These are phyloP conservation scores for Drosophila parvula DNA, from an alignment of 1,140 invertebrate species.

Conservation along the genomic window DNA sequence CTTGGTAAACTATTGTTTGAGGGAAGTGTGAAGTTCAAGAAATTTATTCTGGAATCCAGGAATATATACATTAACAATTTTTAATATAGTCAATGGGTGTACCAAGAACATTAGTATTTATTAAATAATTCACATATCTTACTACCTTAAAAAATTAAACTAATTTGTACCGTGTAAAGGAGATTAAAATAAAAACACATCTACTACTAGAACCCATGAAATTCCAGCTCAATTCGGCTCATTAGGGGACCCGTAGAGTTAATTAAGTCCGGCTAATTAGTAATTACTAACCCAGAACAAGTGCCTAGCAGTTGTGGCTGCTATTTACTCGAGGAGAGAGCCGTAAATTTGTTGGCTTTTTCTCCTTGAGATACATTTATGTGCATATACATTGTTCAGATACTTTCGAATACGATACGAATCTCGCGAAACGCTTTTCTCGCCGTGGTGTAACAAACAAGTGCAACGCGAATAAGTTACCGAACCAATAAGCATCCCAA, in stretches of 20 bases:
- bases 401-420: conserved; percentile 6
- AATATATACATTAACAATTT: not conserved
- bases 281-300: conserved; percentile 42
- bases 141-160: not conserved
- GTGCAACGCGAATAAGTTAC: conserved; percentile 52
- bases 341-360: not conserved
- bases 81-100: not conserved
- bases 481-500: conserved; percentile 18
- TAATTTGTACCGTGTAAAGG: not conserved
- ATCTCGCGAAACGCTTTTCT: conserved; percentile 53
- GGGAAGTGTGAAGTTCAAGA: not conserved
- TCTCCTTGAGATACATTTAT: conserved; percentile 16
- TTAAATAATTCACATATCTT: not conserved
- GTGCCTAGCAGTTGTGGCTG: conserved; percentile 10
- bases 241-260: conserved; percentile 22
- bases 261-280: conserved; percentile 37
- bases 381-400: conserved; percentile 14
- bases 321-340: conserved; percentile 1
- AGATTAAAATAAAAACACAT: not conserved
- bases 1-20: not conserved
- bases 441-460: conserved; percentile 75
- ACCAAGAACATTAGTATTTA: not conserved
- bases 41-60: not conserved
- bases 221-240: conserved; percentile 49
- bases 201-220: not conserved